phyloP scores from a whole-genome alignment of 2,113 vertebrate genomes.

The Peromyscus leucopus region DNA sequence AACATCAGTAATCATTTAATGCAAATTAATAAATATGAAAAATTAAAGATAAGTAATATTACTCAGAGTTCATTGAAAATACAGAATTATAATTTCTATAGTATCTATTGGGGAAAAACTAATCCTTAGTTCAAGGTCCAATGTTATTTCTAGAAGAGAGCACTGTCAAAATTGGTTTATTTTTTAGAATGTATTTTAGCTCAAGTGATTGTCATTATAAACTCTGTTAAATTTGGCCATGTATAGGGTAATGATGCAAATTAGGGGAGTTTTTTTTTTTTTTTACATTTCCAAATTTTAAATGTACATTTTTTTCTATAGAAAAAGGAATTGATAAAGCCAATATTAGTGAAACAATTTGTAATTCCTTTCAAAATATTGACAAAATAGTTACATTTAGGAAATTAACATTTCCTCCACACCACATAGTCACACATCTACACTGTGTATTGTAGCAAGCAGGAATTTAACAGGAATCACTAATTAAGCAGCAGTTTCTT shows the following conservation, averaged over 20 bases:
- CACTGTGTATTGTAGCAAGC: not conserved
- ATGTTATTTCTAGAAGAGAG: not conserved
- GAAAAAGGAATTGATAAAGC: not conserved
- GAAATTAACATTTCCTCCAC: not conserved
- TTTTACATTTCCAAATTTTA: not conserved
- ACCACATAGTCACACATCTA: not conserved
- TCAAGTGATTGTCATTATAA: not conserved
- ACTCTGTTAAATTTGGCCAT: not conserved
- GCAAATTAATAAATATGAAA: not conserved
- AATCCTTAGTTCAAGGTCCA: not conserved
- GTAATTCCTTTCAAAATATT: not conserved
- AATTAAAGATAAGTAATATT: not conserved
- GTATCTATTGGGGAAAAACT: not conserved
- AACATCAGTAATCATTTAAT: not conserved
- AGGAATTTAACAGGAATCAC: not conserved
- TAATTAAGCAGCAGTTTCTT: not conserved
- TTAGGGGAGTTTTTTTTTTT: not conserved
- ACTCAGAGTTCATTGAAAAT: not conserved
- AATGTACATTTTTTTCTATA: not conserved
- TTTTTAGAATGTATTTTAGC: not conserved
- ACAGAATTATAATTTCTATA: not conserved
- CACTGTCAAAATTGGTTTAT: not conserved
- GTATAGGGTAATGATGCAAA: not conserved
- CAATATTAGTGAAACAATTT: not conserved
- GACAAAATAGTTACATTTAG: not conserved